phyloP scores from a whole-genome alignment of 2,113 vertebrate genomes.

The Notothenia coriiceps region DNA sequence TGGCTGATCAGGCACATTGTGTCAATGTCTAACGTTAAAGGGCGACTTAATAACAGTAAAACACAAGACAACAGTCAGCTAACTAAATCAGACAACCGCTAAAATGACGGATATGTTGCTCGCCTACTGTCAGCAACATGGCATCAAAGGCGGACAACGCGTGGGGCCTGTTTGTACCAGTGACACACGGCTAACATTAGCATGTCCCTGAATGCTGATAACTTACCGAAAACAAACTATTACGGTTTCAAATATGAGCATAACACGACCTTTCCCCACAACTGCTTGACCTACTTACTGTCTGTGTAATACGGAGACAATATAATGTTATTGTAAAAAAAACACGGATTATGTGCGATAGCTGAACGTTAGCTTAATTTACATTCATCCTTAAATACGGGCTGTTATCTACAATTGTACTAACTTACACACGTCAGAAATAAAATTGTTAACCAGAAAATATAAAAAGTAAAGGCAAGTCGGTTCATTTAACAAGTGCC shows the following conservation, averaged over 20 bases:
- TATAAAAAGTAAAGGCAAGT: fast-evolving
- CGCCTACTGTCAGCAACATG: conserved; percentile 64
- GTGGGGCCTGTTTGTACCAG: conserved; percentile 69
- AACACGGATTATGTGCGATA: conserved; percentile 3
- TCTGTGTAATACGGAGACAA: neutral
- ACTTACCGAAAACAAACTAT: neutral
- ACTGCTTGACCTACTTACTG: neutral
- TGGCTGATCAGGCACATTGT: too few relatives aligned
- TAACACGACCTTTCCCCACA: fast-evolving
- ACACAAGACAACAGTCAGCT: neutral
- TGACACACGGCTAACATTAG: conserved; percentile 27
- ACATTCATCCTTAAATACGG: neutral
- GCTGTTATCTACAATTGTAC: neutral
- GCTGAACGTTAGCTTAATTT: neutral
- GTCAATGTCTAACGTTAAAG: neutral
- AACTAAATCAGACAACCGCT: neutral
- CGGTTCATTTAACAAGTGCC: neutral
- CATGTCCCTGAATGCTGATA: neutral
- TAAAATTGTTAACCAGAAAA: neutral
- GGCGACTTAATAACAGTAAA: too few relatives aligned
- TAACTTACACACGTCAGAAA: neutral
- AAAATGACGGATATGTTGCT: conserved; percentile 14
- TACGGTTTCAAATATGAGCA: neutral
- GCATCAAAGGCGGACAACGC: conserved; percentile 66
- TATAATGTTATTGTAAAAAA: neutral